Evolutionary conservation across 2,797 vertebrate genomes (phyloP).

Genomic region (Rhinatrema bivittatum): DNA sequence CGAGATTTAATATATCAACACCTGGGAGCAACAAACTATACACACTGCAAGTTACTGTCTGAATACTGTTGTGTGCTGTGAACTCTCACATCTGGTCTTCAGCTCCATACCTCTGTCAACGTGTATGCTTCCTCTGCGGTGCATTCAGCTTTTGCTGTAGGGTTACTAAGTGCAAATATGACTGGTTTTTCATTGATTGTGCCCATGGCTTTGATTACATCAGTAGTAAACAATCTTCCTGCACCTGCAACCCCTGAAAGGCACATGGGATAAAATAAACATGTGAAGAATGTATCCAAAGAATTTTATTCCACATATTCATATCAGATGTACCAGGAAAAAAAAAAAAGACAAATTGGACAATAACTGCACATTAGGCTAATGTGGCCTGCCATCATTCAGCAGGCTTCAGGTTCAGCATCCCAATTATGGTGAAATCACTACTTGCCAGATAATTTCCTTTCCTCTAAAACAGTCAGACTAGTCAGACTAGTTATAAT

Average conservation of each 20-base stretch:
- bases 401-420: too few species aligned
- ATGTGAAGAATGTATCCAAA: not conserved
- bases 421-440: too few species aligned
- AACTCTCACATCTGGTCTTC: too few species aligned
- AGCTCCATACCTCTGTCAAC: slow-evolving; percentile 70
- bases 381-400: too few species aligned
- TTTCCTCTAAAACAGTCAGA: too few species aligned
- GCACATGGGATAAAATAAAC: not conserved
- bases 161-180: slow-evolving; percentile 92
- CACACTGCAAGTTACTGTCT: too few species aligned
- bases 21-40: too few species aligned
- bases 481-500: too few species aligned
- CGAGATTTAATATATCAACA: too few species aligned
- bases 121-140: slow-evolving; percentile 90
- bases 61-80: too few species aligned
- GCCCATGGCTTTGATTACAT: slow-evolving; percentile 80
- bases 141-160: slow-evolving; percentile 86
- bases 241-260: slow-evolving; percentile 85
- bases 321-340: not conserved
- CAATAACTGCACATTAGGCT: too few species aligned
- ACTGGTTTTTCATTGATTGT: slow-evolving; percentile 79
- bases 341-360: not conserved
- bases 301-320: not conserved
- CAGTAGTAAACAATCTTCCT: slow-evolving; percentile 78
- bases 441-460: too few species aligned